Conservation (phyloP, 2,113 vertebrate species). For the Embiotoca jacksoni region DNA sequence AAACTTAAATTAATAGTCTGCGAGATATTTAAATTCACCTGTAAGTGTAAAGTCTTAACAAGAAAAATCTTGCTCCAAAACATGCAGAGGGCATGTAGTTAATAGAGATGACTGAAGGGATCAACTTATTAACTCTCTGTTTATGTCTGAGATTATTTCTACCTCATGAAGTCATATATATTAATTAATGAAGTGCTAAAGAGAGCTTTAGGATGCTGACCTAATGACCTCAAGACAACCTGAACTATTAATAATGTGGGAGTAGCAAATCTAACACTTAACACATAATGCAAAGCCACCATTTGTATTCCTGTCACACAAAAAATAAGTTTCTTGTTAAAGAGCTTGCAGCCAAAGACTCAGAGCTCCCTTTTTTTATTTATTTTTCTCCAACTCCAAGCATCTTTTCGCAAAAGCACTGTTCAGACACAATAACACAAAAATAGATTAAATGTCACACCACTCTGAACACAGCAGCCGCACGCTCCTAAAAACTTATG, state of each 20-base stretch:
- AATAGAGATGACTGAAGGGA: neutral
- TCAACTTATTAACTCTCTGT: neutral
- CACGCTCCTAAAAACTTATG: neutral
- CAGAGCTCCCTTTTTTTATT: constrained; percentile 2
- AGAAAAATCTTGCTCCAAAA: neutral
- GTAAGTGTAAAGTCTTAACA: neutral
- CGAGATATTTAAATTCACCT: neutral
- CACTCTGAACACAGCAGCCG: neutral
- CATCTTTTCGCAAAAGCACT: constrained; percentile 20
- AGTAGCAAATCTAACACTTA: neutral
- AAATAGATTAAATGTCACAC: constrained; percentile 43
- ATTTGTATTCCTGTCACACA: constrained; percentile 24
- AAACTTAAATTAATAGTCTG: too few relatives aligned
- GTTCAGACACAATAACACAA: constrained; percentile 8
- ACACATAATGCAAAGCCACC: neutral
- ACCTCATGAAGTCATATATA: constrained; percentile 21
- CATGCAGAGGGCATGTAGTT: neutral
- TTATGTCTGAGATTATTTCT: neutral
- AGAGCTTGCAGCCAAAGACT: constrained; percentile 13
- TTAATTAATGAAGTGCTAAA: constrained; percentile 25
- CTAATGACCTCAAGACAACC: constrained; percentile 1
- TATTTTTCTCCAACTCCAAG: neutral
- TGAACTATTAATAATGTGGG: constrained; percentile 1
- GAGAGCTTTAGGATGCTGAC: neutral
- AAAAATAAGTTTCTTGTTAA: constrained; percentile 10